Conservation (phyloP, 2,113 vertebrate species). For the Bufo bufo region DNA sequence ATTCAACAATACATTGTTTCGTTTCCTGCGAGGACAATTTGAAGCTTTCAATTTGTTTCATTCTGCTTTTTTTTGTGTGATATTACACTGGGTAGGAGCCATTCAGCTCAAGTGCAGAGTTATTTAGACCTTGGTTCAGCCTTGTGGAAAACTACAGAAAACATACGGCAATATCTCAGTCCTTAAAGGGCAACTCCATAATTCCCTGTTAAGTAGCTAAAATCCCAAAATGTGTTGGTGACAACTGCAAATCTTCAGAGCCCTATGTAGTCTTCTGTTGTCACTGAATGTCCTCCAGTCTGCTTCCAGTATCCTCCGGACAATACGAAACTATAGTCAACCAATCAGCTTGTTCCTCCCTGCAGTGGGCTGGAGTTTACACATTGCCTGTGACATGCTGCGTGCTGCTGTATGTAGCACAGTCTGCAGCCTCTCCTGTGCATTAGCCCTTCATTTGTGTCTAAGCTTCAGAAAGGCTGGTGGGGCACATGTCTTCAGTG, state of each 20-base stretch:
- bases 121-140: neutral
- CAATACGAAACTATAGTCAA: too few species aligned
- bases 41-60: neutral
- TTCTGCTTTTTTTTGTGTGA: neutral
- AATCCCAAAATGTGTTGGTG: neutral
- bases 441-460: too few species aligned
- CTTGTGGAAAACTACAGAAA: neutral
- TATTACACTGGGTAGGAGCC: neutral
- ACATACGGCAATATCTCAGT: neutral
- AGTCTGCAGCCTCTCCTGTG: too few species aligned
- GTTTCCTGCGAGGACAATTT: slow-evolving; percentile 20
- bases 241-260: neutral
- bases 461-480: too few species aligned
- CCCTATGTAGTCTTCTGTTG: neutral
- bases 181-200: neutral
- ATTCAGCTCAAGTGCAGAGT: neutral
- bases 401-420: too few species aligned
- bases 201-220: neutral
- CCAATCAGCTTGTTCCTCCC: too few species aligned
- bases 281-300: neutral
- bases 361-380: too few species aligned
- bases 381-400: too few species aligned
- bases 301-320: too few species aligned
- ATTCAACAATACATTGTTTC: neutral
- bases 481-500: too few species aligned